Base-by-base conservation (phyloP, 2,797 vertebrate species). In the Anguilla megastoma region DNA sequence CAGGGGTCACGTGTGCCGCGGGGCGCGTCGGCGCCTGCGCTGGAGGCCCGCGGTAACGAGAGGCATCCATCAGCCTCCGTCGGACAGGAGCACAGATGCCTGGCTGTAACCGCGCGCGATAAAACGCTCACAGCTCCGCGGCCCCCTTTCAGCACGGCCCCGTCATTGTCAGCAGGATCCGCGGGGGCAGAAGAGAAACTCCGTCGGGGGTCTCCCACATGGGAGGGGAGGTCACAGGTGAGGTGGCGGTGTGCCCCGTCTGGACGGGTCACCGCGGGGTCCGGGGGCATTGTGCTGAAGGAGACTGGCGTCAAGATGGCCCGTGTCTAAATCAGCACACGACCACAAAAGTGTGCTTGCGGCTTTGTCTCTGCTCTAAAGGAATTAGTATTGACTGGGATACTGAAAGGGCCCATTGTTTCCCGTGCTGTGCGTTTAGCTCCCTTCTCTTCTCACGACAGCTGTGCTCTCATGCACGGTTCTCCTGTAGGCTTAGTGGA, bases 111-210 rank as follows among this genome's bases (percentile, higher is more conserved):
- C 87, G 89, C 89, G 86, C 83, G 79, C 90, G 48, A 0, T 88
- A 79, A 82, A 82, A 50, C 84, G 71, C 85, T 89, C 85, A 56
- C 27, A 82, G 79, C 66, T 87, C 52, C 48, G 21, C n/a, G 8
- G 12, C 87, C 69, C 74, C 56, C 86, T 36, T 88, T 94, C 93
- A 94, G 91, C 91, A 89, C 87, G 86, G 85, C 56, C 93, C 90
- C 93, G 93, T 94, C 91, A 90, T 89, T 93, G 93, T 93, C 94
- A 93, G 90, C 90, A 63, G 88, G 90, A 54, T 54, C 83, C 21
- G 83, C 83, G 30, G 83, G 50, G 48, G 10, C 21, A 87, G 89
- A 88, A 89, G 88, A 91, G 88, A 79, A 76, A 90, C 87, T 89
- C 10, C 89, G 93, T 94, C 94, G 92, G 92, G 91, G 90, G 41